Base-by-base conservation (phyloP, 2,888 invertebrate genomes). In the Oligia strigilis region DNA sequence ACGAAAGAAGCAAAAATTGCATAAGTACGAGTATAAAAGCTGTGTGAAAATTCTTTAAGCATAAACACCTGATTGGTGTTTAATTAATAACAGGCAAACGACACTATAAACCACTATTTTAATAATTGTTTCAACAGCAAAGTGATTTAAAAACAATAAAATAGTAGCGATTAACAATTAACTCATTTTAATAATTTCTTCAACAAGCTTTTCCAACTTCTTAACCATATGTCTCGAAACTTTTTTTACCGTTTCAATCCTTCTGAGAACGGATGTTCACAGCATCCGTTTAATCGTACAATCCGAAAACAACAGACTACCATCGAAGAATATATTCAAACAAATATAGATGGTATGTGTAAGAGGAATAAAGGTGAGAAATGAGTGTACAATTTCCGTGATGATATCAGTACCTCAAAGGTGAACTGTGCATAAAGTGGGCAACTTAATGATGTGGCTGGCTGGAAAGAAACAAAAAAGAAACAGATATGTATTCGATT, bases 181-280 rank as follows among this genome's bases (percentile, higher is more conserved):
- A 60, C 11, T 23, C 3, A 1, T 2, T 23, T 23, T 23, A 58
- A 23, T 1, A 40, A n/a, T 14, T 60, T 70, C 13, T 49, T 69
- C 46, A 82, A 84, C 87, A 80, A 78, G 87, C 69, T 84, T 36
- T 71, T 75, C 82, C 87, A 87, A 84, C 88, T 85, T 83, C 70
- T 64, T 52, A 80, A 76, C 92, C 79, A 89, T 92, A 86, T 91
- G 90, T 91, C 88, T 78, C 70, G 55, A 74, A 36, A 77, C 85
- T 90, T 88, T 88, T 91, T 93, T 91, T 94, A 92, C 89, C 91
- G 88, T 88, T 91, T 90, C 94, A 93, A 94, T 95, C 94, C 94
- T 95, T 95, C 95, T 96, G 96, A 94, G 96, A 96, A 96, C 96
- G 96, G 96, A 96, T 96, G 95, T 94, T 90, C 90, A 89, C 90